These are phyloP conservation scores for Chelon auratus DNA, from an alignment of 2,797 vertebrate genomes.

Conservation along the genomic window DNA sequence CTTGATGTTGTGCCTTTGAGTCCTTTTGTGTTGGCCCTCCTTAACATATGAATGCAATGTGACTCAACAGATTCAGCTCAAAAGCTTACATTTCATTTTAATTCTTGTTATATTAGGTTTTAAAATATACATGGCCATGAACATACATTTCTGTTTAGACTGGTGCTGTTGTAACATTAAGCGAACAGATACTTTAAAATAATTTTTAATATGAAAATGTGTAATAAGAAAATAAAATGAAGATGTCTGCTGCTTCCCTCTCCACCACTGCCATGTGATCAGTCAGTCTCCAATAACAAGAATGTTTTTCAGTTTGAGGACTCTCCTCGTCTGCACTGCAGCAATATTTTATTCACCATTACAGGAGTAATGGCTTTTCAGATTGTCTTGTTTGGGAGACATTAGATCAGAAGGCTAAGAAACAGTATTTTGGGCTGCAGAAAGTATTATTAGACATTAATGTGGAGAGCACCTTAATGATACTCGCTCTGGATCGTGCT, in stretches of 20 bases:
- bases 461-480: constrained; percentile 60
- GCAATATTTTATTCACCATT: constrained; percentile 17
- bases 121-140: background rate
- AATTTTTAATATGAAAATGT: too few relatives aligned
- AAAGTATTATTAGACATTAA: constrained; percentile 56
- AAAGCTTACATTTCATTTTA: background rate
- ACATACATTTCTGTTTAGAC: background rate
- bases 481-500: constrained; percentile 37
- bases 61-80: too few relatives aligned
- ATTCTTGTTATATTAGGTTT: background rate
- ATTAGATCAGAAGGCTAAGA: constrained; percentile 44
- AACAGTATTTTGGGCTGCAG: constrained; percentile 38
- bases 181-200: background rate
- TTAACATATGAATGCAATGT: too few relatives aligned
- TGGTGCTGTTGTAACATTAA: background rate
- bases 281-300: background rate
- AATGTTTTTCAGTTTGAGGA: background rate
- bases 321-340: background rate
- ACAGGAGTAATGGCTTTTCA: background rate
- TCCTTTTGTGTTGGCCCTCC: too few relatives aligned
- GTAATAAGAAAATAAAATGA: too few relatives aligned
- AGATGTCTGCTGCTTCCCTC: background rate
- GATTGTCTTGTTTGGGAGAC: constrained; percentile 28
- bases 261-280: constrained; percentile 1
- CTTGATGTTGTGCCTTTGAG: too few relatives aligned